phyloP scores from a whole-genome alignment of 2,113 vertebrate genomes.

The Lepisosteus osseus region DNA sequence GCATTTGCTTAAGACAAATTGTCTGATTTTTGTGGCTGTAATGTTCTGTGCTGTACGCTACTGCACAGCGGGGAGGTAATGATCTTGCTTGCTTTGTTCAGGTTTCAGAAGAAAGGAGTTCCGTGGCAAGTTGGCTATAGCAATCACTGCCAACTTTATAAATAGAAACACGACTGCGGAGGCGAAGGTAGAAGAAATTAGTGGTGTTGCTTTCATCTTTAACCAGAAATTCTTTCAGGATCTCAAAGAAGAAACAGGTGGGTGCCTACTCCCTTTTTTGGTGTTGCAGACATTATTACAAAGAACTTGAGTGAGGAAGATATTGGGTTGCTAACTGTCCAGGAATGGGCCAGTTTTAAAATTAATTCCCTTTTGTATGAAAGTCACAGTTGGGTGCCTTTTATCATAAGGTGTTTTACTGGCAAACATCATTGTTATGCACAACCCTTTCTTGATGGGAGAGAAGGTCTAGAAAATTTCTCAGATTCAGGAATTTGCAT shows the following conservation, averaged over 20 bases:
- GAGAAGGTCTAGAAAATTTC: background rate
- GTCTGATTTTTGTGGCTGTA: constrained; percentile 39
- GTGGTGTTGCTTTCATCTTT: constrained; percentile 97
- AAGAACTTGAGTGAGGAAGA: background rate
- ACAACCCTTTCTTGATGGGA: background rate
- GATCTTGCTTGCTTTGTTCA: constrained; percentile 37
- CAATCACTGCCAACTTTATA: constrained; percentile 96
- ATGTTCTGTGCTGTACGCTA: background rate
- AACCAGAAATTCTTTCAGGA: constrained; percentile 98
- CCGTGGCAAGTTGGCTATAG: constrained; percentile 93
- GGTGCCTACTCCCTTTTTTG: constrained; percentile 28
- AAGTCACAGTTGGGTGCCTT: too few species aligned
- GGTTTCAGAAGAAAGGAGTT: constrained; percentile 96
- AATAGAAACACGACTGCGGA: constrained; percentile 96
- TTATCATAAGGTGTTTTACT: too few species aligned
- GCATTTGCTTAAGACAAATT: constrained; percentile 37
- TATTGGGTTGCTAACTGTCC: background rate
- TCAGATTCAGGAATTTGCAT: background rate
- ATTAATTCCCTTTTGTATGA: background rate
- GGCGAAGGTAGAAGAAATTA: constrained; percentile 96
- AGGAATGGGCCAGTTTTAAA: background rate
- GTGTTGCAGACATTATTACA: background rate
- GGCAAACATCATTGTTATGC: too few species aligned
- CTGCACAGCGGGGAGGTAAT: constrained; percentile 22
- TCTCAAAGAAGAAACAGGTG: constrained; percentile 93